phyloP scores from a whole-genome alignment of 2,888 invertebrate species.

The Choreutis nemorana region DNA sequence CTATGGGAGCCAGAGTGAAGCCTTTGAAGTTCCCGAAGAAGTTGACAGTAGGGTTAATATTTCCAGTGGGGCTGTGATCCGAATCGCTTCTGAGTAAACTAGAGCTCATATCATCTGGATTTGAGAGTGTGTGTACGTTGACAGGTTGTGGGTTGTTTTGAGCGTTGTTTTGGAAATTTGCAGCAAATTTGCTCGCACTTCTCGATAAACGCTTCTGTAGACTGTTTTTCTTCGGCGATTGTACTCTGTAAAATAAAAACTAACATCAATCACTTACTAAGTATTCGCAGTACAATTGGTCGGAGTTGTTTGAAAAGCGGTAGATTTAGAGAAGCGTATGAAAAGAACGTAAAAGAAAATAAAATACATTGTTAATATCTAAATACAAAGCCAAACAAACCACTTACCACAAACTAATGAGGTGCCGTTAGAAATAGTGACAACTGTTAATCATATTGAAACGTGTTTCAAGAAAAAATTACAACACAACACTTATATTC shows the following conservation, averaged over 20 bases:
- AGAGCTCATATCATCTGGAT: conserved; percentile 76
- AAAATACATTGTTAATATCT: too few species aligned
- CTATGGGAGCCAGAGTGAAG: conserved; percentile 77
- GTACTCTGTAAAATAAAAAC: conserved; percentile 27
- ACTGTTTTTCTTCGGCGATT: conserved; percentile 53
- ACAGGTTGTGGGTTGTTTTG: conserved; percentile 38
- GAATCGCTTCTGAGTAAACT: conserved; percentile 68
- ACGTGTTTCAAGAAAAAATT: too few species aligned
- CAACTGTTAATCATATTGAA: too few species aligned
- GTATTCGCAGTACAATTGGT: neutral
- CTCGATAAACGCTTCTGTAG: conserved; percentile 51
- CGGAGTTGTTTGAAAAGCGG: too few species aligned
- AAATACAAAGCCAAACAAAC: conserved; percentile 20
- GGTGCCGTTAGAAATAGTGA: conserved; percentile 8
- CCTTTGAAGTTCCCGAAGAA: conserved; percentile 90
- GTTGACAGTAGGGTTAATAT: conserved; percentile 60
- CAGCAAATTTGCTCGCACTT: conserved; percentile 54
- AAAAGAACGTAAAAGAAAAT: too few species aligned
- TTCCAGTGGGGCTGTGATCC: conserved; percentile 49
- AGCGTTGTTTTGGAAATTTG: conserved; percentile 45
- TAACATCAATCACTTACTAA: neutral
- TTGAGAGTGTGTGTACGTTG: conserved; percentile 62
- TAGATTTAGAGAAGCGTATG: too few species aligned
- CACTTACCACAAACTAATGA: conserved; percentile 27
- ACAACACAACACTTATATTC: too few species aligned